A percentile compares a stretch with the other conserved stretches of the same genome.
These are phyloP conservation scores for Sitobion miscanthi DNA, from an alignment of 1,140 invertebrate species.

Conservation along the genomic window DNA sequence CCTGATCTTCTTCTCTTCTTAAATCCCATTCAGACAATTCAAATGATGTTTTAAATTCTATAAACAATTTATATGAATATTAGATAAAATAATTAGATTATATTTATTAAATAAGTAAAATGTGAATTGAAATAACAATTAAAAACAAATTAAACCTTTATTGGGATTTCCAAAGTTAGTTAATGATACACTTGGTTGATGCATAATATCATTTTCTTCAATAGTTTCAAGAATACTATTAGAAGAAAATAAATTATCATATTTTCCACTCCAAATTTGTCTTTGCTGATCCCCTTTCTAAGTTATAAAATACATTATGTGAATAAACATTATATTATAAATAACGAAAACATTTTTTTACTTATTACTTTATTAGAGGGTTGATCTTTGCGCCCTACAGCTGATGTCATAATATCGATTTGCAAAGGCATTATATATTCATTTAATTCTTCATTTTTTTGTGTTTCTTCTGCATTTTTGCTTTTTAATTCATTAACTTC, in stretches of 20 bases:
- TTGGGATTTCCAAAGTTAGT: slow-evolving; percentile 45
- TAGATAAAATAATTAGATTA: no score
- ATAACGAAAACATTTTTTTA: not conserved
- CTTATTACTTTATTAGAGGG: slow-evolving; percentile 50
- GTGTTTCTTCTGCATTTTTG: slow-evolving; percentile 59
- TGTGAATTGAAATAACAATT: not conserved
- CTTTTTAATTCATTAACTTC: slow-evolving; percentile 61
- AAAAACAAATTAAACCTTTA: slow-evolving; percentile 44
- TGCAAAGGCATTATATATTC: slow-evolving; percentile 60
- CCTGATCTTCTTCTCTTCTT: slow-evolving; percentile 58
- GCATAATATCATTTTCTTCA: slow-evolving; percentile 58
- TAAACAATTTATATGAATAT: not conserved
- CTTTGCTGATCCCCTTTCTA: slow-evolving; percentile 59
- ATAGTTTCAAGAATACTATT: slow-evolving; percentile 60
- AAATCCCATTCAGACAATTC: slow-evolving; percentile 61
- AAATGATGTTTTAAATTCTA: slow-evolving; percentile 60
- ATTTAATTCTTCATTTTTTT: slow-evolving; percentile 58
- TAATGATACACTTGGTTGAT: slow-evolving; percentile 47
- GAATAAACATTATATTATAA: not conserved
- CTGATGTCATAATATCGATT: slow-evolving; percentile 60
- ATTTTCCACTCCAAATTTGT: slow-evolving; percentile 60
- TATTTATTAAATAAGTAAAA: not conserved
- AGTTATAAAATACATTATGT: slow-evolving; percentile 21
- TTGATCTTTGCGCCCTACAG: not conserved
- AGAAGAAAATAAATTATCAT: slow-evolving; percentile 51